Base-by-base conservation (phyloP, 2,113 vertebrate genomes). In the Perognathus longimembris region DNA sequence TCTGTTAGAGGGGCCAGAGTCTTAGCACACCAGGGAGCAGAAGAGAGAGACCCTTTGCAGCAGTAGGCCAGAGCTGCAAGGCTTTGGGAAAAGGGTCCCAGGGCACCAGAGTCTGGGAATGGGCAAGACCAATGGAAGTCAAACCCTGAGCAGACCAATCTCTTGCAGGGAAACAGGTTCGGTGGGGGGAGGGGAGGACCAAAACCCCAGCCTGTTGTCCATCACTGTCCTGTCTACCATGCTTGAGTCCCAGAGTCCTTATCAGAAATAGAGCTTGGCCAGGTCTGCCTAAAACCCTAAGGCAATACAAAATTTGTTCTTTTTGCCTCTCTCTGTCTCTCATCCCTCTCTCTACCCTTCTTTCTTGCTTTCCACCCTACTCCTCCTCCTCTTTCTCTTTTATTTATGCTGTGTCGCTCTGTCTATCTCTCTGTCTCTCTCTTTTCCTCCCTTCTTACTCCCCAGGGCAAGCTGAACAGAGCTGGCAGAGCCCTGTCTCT, bases 151-250 rank as follows among this genome's bases (percentile, higher is more conserved):
- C 21, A 70, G 69, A 45, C 6, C 71, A 76, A 3, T 81, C 40
- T 30, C 32, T 64, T 45, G 34, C 2, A 2, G 7, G 0, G 28
- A 69, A 63, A 78, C 30, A 17, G n/a, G 21, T 15, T 57, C 20
- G 11, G 1, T 1, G 0, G n/a, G 80, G 38, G 54, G 1, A 20
- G 67, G 75, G 32, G 2, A 2, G 32, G 24, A 3, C 32, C 28
- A 11, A 26, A 14, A 32, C 6, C 32, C 67, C 76, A 28, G 64
- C 11, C 76, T 8, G 9, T 76, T 9, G 11, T 64, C 5, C 24
- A 21, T 32, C 50, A 3, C 15, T 0, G 10, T 14, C 26, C 12
- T 50, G 12, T 28, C 0, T 0, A 1, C 12, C 1, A 0, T 0
- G 4, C 67, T 80, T 42, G 9, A 38, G 1, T 5, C 64, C 21